Base-by-base conservation (phyloP, 2,797 vertebrate genomes). In the Philypnodon macrostomus region DNA sequence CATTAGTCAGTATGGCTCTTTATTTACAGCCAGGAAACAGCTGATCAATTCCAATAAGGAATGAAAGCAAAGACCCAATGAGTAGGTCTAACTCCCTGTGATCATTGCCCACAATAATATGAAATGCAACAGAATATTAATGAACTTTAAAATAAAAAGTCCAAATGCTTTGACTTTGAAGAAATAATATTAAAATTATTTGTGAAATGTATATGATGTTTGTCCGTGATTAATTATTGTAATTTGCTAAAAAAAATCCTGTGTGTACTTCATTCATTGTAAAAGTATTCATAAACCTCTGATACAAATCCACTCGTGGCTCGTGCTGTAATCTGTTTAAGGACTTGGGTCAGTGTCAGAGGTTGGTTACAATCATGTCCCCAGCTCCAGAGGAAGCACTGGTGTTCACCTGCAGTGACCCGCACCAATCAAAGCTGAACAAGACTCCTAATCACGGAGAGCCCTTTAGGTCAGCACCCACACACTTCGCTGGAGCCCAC, bases 361-460 rank as follows among this genome's bases (percentile, higher is more conserved):
- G 80, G 72, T 82, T 76, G 63, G 64, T 67, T 70, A 77, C 78
- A 85, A 85, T 86, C 83, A 79, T 63, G 76, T 78, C 82, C 81
- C 81, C 53, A 70, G 63, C 63, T 81, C 75, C 72, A 75, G 69
- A 53, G 63, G 61, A 61, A 88, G 60, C 78, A 67, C 73, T 77
- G 50, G 77, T 67, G 17, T 60, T 86, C 79, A 84, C 85, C 86
- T 85, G 74, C 77, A 63, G 55, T 81, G 86, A 88, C 79, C 83
- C 62, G 2, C 47, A 80, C 75, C 79, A 83, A 87, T 88, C 81
- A 82, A 68, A 78, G 75, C 69, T 76, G 74, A 81, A 57, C 23
- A 21, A 10, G 46, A 39, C 46, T 68, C 55, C 63, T 71, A 82
- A 85, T 82, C 80, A 82, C 0, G 21, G 49, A 62, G 64, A 64